Base-by-base conservation (phyloP, 2,888 invertebrate species). In the Mechanitis mazaeus region DNA sequence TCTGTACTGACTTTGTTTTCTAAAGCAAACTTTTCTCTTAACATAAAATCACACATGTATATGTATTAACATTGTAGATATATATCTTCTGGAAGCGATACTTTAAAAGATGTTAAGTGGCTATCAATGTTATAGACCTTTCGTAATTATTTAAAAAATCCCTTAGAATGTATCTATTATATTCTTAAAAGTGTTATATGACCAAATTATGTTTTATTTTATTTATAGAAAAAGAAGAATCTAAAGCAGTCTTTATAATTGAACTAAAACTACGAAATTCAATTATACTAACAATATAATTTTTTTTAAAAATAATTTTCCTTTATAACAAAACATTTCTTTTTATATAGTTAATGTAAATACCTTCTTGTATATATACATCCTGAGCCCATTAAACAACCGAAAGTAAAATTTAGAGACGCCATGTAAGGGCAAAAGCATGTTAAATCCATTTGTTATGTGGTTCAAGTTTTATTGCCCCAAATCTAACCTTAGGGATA, bases 391-490 rank as follows among this genome's bases (percentile, higher is more conserved):
- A 76, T 79, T 80, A 78, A 78, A 79, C 73, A 77, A 71, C 70
- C 70, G 74, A 77, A 80, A 83, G 78, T 79, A 80, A 79, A 83
- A 83, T 83, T 81, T 81, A 77, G 78, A 80, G 77, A 70, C 70
- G 58, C 65, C 61, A 65, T 73, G 73, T 74, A 70, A 72, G 73
- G 67, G 73, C 72, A 72, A 69, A 72, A 73, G 81, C 84, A 81
- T 74, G 81, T 74, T 74, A 77, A 79, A 79, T 78, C 79, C 84
- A 83, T 83, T 81, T 75, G 69, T 74, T 70, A 72, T 66, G 67
- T 68, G 64, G 66, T 69, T 56, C 60, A 68, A 64, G 68, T 72
- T 73, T 75, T 78, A 75, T 76, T 75, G 72, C 65, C 54, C 53
- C 55, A 64, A 59, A 65, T 62, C 67, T 67, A 68, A 66, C 70